Base-by-base conservation (phyloP, 30 jellyfish, hydroid and myxozoan genomes). In the Morbakka virulenta region DNA sequence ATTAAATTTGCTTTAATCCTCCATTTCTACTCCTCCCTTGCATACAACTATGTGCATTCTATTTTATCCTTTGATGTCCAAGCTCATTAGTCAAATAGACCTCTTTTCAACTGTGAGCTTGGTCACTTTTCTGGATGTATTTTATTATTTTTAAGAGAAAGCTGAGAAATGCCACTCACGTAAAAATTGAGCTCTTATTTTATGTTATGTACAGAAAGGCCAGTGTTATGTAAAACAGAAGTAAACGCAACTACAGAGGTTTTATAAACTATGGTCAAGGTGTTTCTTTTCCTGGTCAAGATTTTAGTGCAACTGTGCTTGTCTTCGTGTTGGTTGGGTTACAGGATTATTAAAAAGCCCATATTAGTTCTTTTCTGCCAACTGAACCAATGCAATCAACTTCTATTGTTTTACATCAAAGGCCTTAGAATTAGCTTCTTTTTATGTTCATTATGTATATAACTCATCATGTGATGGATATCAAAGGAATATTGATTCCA, bases 1-100 rank as follows among this genome's bases (percentile, higher is more conserved):
- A 79, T 51, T 36, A 79, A 79, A 72, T 79, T 34, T 77, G 93
- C 88, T 28, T 68, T 76, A n/a, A 76, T 81, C 28, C 84, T 76
- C 6, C 71, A 76, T 21, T 76, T 76, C 69, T 76, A 82, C 69
- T 82, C 95, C 9, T 85, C 95, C 0, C 52, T 27, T 29, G 95
- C 93, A 17, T 82, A 82, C 64, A 33, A 57, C 28, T 74, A 14
- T 74, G 65, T 82, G 22, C 76, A 79, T 26, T 13, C 77, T 25
- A 23, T 57, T 35, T 49, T 82, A 3, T 74, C 82, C 9, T 41
- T 82, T 92, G 92, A 52, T 76, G 81, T 29, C 83, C 93, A 62
- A n/a, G 91, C 11, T n/a, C n/a, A n/a, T 32, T 82, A 12, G 12
- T 69, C 17, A 61, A 63, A 26, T 72, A 92, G 92, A 57, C 77